phyloP scores from a whole-genome alignment of 2,113 vertebrate species.

The Mesocricetus auratus region DNA sequence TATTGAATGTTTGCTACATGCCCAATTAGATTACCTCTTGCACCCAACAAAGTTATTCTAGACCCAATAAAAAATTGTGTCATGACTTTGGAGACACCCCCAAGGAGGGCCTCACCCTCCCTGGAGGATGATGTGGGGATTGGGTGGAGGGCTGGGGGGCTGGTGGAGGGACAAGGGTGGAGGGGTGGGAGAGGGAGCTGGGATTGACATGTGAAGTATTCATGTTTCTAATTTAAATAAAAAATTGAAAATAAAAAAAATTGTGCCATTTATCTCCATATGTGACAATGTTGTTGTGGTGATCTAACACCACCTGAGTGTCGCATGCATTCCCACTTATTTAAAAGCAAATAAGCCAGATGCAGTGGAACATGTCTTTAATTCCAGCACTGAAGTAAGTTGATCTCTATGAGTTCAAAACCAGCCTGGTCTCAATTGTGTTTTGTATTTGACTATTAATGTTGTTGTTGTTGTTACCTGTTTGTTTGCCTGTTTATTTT shows the following conservation, averaged over 20 bases:
- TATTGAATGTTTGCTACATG: background rate
- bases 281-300: background rate
- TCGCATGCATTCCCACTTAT: background rate
- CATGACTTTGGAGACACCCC: no score
- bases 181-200: no score
- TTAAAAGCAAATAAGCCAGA: background rate
- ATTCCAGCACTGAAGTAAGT: background rate
- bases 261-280: slow-evolving; percentile 1
- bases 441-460: background rate
- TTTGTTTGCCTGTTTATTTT: background rate
- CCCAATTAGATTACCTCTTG: background rate
- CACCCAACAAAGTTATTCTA: background rate
- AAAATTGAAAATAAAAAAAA: no score
- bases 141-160: no score
- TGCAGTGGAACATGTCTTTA: background rate
- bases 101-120: no score
- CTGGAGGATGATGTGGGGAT: no score
- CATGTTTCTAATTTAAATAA: no score
- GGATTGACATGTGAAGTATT: no score
- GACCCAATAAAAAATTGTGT: slow-evolving; percentile 18
- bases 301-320: background rate
- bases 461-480: background rate
- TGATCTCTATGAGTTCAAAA: background rate
- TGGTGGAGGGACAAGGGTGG: no score
- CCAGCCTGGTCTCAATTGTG: background rate